Evolutionary conservation across 92 coral and sea anemone genomes (phyloP).

Genomic region (Micromussa lordhowensis): DNA sequence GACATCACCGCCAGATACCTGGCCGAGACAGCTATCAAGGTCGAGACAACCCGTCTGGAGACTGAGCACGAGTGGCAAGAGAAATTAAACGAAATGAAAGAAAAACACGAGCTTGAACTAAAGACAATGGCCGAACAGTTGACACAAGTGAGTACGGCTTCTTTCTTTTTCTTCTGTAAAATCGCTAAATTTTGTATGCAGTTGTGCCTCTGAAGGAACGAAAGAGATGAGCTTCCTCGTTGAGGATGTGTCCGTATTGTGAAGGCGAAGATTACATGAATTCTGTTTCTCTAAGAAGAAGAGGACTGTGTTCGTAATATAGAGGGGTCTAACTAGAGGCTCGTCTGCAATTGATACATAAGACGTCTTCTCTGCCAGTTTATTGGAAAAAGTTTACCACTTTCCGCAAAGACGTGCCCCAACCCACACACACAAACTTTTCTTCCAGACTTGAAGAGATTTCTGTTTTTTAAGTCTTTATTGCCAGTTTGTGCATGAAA

Average conservation of each 20-base stretch:
- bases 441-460: background rate
- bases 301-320: background rate
- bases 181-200: background rate
- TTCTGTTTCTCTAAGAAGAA: background rate
- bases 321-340: background rate
- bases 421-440: background rate
- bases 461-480: background rate
- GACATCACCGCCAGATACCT: slow-evolving; percentile 86
- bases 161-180: background rate
- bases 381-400: background rate
- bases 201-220: background rate
- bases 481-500: background rate
- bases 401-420: background rate
- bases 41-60: slow-evolving; percentile 87
- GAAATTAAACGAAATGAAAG: slow-evolving; percentile 70
- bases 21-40: slow-evolving; percentile 92
- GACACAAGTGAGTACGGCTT: slow-evolving; percentile 41
- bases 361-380: background rate
- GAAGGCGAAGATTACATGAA: background rate
- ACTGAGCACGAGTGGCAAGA: slow-evolving; percentile 85
- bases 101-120: slow-evolving; percentile 61
- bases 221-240: no score
- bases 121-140: slow-evolving; percentile 56
- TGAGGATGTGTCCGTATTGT: background rate
- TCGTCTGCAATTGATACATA: background rate